Evolutionary conservation across 2,797 vertebrate species (phyloP), one percentile per base, ranked within the genome.

Genomic region (Stomatorhinus walkeri): DNA sequence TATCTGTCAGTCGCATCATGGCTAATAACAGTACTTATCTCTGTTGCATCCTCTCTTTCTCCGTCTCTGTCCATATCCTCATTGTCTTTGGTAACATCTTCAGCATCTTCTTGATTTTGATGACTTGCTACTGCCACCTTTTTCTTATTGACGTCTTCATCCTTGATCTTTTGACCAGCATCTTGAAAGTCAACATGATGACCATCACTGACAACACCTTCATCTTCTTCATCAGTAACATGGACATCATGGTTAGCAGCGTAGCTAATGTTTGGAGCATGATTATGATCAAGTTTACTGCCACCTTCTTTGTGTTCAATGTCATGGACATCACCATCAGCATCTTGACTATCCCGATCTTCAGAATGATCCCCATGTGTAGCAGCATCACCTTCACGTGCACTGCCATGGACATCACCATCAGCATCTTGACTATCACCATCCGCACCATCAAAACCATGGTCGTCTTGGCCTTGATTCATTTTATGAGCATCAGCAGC

Each of bases 121-220:
- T 49, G n/a, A 54, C 7, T 79, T 59, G 49, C 28, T 16, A 10
- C 64, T 8, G 3, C 32, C 10, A 19, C 46, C 48, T 24, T 43
- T 32, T 46, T 32, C 32, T 59, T 22, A 8, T 79, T 14, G 40
- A 8, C 14, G 5, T 56, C 32, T n/a, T 46, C 51, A 87, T 84
- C 24, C 19, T 8, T 79, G 72, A 19, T 19, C 36, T 79, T 43
- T 1, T 87, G 84, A 12, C 87, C 83, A 6, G 36, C 1, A 19
- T 87, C 28, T 51, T 88, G 52, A 16, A 90, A 89, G 24, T 91
- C 84, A 43, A 61, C 10, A 6, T 4, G 51, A 52, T 87, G 72
- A 86, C 56, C 79, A 81, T 91, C 88, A 43, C 51, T 7, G 52
- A 56, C 54, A 84, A 12, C 59, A 1, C 91, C 87, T 3, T 92